A percentile compares a stretch with the other conserved stretches of the same genome.
These are phyloP conservation scores for Drosophila longiperda DNA, from an alignment of 2,888 invertebrate genomes.

Conservation along the genomic window DNA sequence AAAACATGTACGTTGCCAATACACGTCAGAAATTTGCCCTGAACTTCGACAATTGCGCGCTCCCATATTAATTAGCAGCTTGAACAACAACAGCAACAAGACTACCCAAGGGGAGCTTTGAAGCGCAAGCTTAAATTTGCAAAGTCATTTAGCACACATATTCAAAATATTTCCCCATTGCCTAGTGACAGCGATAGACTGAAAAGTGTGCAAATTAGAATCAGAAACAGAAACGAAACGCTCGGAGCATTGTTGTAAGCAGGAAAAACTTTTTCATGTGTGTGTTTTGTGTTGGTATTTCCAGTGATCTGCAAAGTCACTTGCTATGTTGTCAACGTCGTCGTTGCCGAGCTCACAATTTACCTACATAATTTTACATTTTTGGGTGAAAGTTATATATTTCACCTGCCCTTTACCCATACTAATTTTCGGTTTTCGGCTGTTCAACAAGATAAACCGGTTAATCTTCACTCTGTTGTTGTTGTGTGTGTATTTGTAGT, in stretches of 20 bases:
- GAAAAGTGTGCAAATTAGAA: constrained; percentile 64
- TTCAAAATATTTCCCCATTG: constrained; percentile 10
- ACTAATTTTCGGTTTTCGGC: constrained; percentile 25
- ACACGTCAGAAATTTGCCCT: constrained; percentile 53
- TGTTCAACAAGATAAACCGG: constrained; percentile 44
- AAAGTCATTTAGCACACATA: constrained; percentile 57
- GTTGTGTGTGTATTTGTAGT: not conserved
- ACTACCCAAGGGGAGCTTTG: constrained; percentile 27
- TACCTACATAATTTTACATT: constrained; percentile 43
- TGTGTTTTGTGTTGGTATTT: constrained; percentile 6
- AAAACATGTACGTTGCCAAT: constrained; percentile 25
- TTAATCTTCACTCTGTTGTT: constrained; percentile 28
- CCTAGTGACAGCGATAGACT: constrained; percentile 21
- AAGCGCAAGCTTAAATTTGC: constrained; percentile 55
- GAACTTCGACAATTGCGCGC: constrained; percentile 63
- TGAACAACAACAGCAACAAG: constrained; percentile 17
- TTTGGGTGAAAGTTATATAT: constrained; percentile 67
- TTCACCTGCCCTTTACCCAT: constrained; percentile 44
- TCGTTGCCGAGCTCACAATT: constrained; percentile 12
- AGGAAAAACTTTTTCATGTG: constrained; percentile 31
- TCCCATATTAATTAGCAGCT: constrained; percentile 52
- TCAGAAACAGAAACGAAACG: constrained; percentile 20
- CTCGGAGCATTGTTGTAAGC: constrained; percentile 40
- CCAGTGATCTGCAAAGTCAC: constrained; percentile 27
- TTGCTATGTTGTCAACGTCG: constrained; percentile 28